A percentile compares a stretch with the other conserved stretches of the same genome.
Evolutionary conservation across 2,797 vertebrate species (phyloP).

Genomic region (Muscicapa comitata): DNA sequence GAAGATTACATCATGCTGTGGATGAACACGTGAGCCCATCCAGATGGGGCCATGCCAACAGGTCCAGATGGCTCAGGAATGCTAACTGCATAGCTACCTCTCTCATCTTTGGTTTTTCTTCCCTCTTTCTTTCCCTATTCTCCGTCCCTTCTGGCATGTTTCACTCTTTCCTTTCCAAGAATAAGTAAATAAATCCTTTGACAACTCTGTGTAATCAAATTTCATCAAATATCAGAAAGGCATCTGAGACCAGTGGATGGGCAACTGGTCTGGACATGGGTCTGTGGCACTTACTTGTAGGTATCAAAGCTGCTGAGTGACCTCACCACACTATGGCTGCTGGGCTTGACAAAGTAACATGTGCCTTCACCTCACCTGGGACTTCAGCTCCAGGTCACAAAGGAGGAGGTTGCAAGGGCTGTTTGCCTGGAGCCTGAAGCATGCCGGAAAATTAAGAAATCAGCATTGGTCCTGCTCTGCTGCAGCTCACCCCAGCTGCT

Average conservation of each 20-base stretch:
- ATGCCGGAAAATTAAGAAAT: neutral
- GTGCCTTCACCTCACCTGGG: neutral
- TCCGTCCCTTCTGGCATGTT: neutral
- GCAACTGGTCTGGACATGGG: neutral
- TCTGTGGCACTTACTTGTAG: neutral
- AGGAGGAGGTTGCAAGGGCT: neutral
- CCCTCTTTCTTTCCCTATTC: neutral
- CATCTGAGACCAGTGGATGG: neutral
- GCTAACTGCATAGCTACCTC: constrained; percentile 73
- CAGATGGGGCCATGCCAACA: constrained; percentile 75
- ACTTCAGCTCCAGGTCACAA: neutral
- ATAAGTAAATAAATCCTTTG: constrained; percentile 16
- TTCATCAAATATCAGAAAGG: neutral
- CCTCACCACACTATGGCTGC: neutral
- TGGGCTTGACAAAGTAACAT: neutral
- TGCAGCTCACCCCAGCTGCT: constrained; percentile 14
- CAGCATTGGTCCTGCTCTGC: neutral
- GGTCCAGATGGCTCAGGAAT: constrained; percentile 76
- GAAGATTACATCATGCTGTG: constrained; percentile 72
- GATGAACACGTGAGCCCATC: constrained; percentile 58
- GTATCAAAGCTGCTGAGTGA: neutral
- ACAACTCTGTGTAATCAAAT: neutral
- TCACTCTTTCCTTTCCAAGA: neutral
- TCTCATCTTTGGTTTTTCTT: constrained; percentile 43
- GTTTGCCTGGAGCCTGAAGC: neutral